These are phyloP conservation scores for Sinotaia quadrata DNA, from an alignment of 2,888 invertebrate genomes.

Conservation along the genomic window DNA sequence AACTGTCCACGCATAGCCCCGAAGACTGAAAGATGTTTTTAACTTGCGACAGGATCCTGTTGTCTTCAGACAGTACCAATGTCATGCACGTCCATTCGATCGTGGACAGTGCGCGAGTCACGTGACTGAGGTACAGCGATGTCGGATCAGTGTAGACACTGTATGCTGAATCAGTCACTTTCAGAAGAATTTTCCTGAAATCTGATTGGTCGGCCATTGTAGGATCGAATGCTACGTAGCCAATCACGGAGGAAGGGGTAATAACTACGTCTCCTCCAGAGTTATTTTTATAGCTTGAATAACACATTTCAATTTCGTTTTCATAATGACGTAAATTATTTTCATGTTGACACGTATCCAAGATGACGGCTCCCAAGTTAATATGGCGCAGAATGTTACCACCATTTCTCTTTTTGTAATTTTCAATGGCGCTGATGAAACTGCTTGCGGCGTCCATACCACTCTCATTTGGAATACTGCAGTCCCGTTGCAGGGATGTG, in stretches of 20 bases:
- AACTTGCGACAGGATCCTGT: background rate
- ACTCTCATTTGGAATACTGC: constrained; percentile 18
- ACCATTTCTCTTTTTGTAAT: constrained; percentile 21
- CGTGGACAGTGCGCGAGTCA: constrained; percentile 18
- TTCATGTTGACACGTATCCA: constrained; percentile 34
- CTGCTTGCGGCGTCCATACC: constrained; percentile 36
- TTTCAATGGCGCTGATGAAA: constrained; percentile 36
- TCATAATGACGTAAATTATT: background rate
- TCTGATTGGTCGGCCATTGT: background rate
- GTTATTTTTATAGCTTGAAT: constrained; percentile 25
- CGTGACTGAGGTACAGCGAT: background rate
- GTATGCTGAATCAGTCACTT: constrained; percentile 18
- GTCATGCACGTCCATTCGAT: constrained; percentile 15
- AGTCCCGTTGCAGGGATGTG: background rate
- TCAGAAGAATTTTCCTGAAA: constrained; percentile 4
- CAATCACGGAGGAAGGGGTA: constrained; percentile 23
- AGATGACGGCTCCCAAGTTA: constrained; percentile 32
- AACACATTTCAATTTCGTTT: constrained; percentile 28
- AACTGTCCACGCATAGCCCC: constrained; percentile 8
- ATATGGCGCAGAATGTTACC: constrained; percentile 10
- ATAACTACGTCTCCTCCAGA: constrained; percentile 15
- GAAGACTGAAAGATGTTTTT: background rate
- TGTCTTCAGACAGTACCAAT: background rate
- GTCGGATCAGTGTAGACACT: background rate
- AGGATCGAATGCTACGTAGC: constrained; percentile 21